Conservation (phyloP, 2,797 vertebrate genomes). For the Gadopsis bispinosus region DNA sequence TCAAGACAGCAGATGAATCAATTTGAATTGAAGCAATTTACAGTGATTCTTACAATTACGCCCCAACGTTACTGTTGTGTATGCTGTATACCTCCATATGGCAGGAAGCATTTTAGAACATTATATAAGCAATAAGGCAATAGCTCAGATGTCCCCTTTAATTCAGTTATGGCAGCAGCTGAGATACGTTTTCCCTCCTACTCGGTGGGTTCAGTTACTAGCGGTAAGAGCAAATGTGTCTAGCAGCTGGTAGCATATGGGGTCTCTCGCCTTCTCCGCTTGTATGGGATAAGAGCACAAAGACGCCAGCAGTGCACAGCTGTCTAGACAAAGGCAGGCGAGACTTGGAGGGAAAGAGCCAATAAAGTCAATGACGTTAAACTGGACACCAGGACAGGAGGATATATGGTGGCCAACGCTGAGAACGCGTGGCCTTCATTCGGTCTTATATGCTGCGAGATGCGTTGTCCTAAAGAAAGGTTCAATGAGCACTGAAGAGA, state of each 20-base stretch:
- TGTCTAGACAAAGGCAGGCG: conserved; percentile 80
- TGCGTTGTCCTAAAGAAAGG: conserved; percentile 34
- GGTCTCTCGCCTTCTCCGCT: conserved; percentile 47
- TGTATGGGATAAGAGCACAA: conserved; percentile 69
- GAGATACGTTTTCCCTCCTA: conserved; percentile 50
- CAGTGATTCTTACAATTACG: conserved; percentile 24
- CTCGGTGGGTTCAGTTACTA: conserved; percentile 66
- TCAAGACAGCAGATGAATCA: conserved; percentile 45
- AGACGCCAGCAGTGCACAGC: conserved; percentile 78
- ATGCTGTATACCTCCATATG: conserved; percentile 33
- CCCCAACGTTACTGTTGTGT: conserved; percentile 18
- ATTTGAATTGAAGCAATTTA: conserved; percentile 53
- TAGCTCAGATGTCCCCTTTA: conserved; percentile 60
- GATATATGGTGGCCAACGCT: conserved; percentile 9
- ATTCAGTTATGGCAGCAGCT: conserved; percentile 65
- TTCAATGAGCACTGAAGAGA: conserved; percentile 35
- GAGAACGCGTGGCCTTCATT: conserved; percentile 16
- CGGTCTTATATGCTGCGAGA: neutral
- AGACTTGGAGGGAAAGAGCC: conserved; percentile 65
- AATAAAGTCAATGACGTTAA: conserved; percentile 54
- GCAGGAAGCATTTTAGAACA: conserved; percentile 52
- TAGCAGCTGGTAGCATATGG: conserved; percentile 83
- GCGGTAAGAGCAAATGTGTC: conserved; percentile 72
- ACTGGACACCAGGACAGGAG: conserved; percentile 52
- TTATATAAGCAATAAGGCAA: conserved; percentile 52